phyloP scores from a whole-genome alignment of 2,797 vertebrate species.

The Neosalanx taihuensis region DNA sequence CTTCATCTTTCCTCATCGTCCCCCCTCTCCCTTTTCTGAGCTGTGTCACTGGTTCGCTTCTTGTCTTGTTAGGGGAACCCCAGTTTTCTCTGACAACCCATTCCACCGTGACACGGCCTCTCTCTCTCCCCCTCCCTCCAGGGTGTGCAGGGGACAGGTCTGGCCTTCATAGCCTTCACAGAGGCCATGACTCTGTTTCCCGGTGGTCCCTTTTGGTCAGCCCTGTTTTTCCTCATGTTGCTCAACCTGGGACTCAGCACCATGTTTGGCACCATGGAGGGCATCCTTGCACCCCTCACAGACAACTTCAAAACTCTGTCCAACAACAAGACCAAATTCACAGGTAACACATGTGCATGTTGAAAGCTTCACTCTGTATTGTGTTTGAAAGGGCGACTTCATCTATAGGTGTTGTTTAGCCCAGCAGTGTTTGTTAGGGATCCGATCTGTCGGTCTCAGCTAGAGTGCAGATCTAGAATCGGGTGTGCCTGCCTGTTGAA shows the following conservation, averaged over 20 bases:
- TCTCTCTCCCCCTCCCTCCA: constrained; percentile 34
- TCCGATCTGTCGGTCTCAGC: too few species aligned
- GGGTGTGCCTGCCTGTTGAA: too few species aligned
- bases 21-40: background rate
- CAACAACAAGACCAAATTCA: constrained; percentile 73
- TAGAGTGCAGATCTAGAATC: too few species aligned
- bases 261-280: constrained; percentile 80
- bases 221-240: constrained; percentile 83
- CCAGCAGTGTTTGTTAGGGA: too few species aligned
- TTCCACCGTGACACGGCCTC: background rate
- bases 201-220: constrained; percentile 79
- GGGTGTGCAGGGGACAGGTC: constrained; percentile 75
- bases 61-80: background rate
- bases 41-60: background rate
- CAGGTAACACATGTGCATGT: constrained; percentile 51
- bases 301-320: constrained; percentile 76
- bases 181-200: constrained; percentile 80
- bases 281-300: constrained; percentile 77
- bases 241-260: constrained; percentile 78
- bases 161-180: constrained; percentile 80
- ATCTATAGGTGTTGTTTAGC: background rate
- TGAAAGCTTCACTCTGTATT: background rate
- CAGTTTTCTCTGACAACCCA: background rate
- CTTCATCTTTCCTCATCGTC: background rate
- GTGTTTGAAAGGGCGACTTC: background rate